Evolutionary conservation across 2,797 vertebrate genomes (phyloP).

Genomic region (Chaunax sp.): DNA sequence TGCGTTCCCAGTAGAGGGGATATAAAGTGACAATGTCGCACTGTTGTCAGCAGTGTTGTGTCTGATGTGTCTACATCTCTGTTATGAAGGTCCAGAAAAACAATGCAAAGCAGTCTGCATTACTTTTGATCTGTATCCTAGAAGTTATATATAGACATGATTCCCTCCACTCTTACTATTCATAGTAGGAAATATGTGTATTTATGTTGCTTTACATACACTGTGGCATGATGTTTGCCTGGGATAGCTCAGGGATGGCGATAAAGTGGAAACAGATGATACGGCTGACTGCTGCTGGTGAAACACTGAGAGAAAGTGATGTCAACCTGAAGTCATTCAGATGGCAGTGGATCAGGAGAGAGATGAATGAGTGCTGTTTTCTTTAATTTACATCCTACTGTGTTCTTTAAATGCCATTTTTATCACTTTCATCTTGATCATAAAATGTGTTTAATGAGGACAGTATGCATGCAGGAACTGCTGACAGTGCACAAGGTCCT

Average conservation of each 20-base stretch:
- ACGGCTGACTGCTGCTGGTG: conserved; percentile 56
- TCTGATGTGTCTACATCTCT: conserved; percentile 26
- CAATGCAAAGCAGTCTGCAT: conserved; percentile 57
- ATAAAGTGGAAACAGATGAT: conserved; percentile 72
- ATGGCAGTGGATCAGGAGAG: conserved; percentile 50
- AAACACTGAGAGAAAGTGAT: conserved; percentile 51
- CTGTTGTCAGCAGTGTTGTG: conserved; percentile 42
- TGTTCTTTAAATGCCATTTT: conserved; percentile 49
- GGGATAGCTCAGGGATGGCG: conserved; percentile 55
- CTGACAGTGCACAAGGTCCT: conserved; percentile 39
- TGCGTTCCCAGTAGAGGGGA: conserved; percentile 24
- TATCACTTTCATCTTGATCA: conserved; percentile 55
- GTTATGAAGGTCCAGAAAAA: conserved; percentile 69
- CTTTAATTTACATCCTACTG: conserved; percentile 54
- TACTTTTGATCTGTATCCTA: conserved; percentile 65
- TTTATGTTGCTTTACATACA: conserved; percentile 42
- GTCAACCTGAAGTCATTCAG: conserved; percentile 44
- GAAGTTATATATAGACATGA: conserved; percentile 58
- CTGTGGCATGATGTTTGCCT: conserved; percentile 63
- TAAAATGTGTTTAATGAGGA: conserved; percentile 70
- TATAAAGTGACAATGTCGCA: conserved; percentile 41
- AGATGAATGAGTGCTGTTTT: conserved; percentile 59
- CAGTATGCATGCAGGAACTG: conserved; percentile 44
- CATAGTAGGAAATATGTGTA: conserved; percentile 37
- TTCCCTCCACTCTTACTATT: conserved; percentile 24